Evolutionary conservation across 1,140 invertebrate species (phyloP).

Genomic region (Mactra quadrangularis): DNA sequence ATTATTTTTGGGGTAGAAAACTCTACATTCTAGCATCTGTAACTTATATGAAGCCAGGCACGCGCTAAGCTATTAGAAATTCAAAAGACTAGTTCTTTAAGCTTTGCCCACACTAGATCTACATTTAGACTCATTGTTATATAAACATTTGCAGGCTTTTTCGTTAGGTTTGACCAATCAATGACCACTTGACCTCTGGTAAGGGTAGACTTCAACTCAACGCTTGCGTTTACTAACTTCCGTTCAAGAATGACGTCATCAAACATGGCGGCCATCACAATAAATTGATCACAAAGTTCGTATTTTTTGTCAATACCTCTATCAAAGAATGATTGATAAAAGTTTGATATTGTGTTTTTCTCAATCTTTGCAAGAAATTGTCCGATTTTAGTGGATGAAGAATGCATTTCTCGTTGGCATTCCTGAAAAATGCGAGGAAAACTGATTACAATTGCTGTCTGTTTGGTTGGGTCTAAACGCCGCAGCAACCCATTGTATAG

Average conservation of each 20-base stretch:
- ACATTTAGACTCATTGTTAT: neutral
- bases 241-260: conserved; percentile 25
- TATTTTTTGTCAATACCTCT: conserved; percentile 27
- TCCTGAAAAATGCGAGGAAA: too few relatives aligned
- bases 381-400: neutral
- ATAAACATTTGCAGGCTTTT: conserved; percentile 4
- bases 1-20: too few relatives aligned
- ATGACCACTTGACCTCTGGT: conserved; percentile 19
- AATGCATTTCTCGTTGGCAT: conserved; percentile 13
- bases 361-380: conserved; percentile 40
- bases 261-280: conserved; percentile 22
- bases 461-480: too few relatives aligned
- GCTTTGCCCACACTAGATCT: too few relatives aligned
- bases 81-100: too few relatives aligned
- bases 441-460: too few relatives aligned
- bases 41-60: too few relatives aligned
- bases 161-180: conserved; percentile 21
- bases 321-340: conserved; percentile 41
- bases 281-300: conserved; percentile 32
- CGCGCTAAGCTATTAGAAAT: too few relatives aligned
- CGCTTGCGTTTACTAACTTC: conserved; percentile 4
- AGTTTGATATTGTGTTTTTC: conserved; percentile 25
- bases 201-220: conserved; percentile 12
- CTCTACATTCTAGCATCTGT: too few relatives aligned
- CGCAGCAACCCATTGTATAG: too few relatives aligned